Evolutionary conservation across 2,888 invertebrate genomes (phyloP), one percentile per base, ranked within the genome.

Genomic region (Plagiodera versicolora): DNA sequence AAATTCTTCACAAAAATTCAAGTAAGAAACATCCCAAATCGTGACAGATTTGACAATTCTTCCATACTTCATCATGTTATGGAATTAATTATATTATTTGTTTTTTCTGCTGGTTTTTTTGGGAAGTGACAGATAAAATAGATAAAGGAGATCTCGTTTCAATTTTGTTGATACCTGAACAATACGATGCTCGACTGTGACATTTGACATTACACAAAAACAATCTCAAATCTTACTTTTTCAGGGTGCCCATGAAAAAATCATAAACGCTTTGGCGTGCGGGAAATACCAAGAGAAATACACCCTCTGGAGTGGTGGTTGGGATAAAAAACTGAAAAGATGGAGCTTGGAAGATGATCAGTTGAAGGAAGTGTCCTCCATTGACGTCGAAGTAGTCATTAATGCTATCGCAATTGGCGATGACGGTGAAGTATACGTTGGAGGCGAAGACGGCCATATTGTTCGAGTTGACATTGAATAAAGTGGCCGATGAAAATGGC

Each of bases 391-490:
- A 39, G 67, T 77, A 39, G 71, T 74, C 10, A 64, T 77, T 1
- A 76, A 75, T 52, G 64, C 72, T 4, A 64, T 77, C 10, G 63
- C 71, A 0, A 53, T 67, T 8, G 75, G 76, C 2, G 73, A 72
- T n/a, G 63, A 70, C n/a, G 71, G 71, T 9, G 64, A 71, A 45
- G 55, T 82, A 5, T 87, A 84, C 80, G 84, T 84, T 0, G 86
- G 82, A 0, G 85, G 86, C 9, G 82, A 84, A 79, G 85, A 86
- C 66, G 87, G 87, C 14, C 76, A 76, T 58, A 76, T 86, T 39
- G 69, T 72, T 10, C 67, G 75, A 56, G 60, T 77, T 47, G 70
- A 72, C 46, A 65, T 65, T 11, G 62, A 65, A 48, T 69, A 56
- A 54, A 39, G 19, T 14, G 24, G 14, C 44, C 16, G 28, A n/a